Evolutionary conservation across 2,888 invertebrate species (phyloP), one percentile per base, ranked within the genome.

Genomic region (Drosophila peninsularis): DNA sequence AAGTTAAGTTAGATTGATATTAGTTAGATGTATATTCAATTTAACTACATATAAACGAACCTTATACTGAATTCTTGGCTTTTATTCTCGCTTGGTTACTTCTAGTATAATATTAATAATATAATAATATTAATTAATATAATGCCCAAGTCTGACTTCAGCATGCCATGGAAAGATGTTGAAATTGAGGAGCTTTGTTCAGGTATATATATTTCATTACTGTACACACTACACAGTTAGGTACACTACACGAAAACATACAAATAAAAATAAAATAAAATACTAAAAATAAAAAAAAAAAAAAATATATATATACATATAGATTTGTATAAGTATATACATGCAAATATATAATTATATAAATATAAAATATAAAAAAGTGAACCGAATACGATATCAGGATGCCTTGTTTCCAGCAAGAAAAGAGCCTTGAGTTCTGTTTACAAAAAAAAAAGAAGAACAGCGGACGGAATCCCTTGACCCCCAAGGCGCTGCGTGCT

Each of bases 401-500:
- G 3, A 52, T 52, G 52, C 52, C 52, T 5, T 52, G 52, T n/a
- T 52, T 52, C n/a, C 24, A 37, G 4, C 52, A 37, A n/a, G 37
- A 52, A 14, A 52, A 52, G 37, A 52, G 52, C 24, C 30, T 52
- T 4, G 27, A 63, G 70, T 32, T 27, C 14, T 39, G 61, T 0
- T 56, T 78, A 1, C 58, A 63, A 5, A 57, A 70, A 17, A 82
- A 70, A 19, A 82, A 63, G 27, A 82, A 63, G 27, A 45, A 42
- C 1, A 68, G 53, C 5, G 49, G 45, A 0, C 44, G 50, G 13
- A 80, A 80, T 62, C 53, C 62, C 3, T 14, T 80, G 58, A 82
- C 80, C 0, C 88, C 89, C 0, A 90, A 84, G 42, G 89, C 91
- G 5, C 87, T 90, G 60, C 88, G 89, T 60, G 89, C 91, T 0